These are phyloP conservation scores for Clupea harengus DNA, from an alignment of 2,113 vertebrate species.

Conservation along the genomic window DNA sequence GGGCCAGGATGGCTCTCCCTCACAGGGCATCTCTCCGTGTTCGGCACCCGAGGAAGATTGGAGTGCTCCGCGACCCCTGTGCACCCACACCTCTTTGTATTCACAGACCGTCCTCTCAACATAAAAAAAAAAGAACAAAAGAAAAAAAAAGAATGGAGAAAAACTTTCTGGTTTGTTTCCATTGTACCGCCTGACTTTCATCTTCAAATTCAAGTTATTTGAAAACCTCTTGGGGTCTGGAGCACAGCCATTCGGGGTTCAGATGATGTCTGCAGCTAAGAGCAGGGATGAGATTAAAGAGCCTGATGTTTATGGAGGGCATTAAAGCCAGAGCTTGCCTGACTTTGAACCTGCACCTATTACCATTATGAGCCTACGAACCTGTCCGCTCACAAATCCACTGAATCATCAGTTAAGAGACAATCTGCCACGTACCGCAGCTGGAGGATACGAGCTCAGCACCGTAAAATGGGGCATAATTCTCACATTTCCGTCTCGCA, in stretches of 20 bases:
- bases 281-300: slow-evolving; percentile 63
- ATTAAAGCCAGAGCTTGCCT: slow-evolving; percentile 53
- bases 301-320: slow-evolving; percentile 50
- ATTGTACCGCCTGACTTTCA: slow-evolving; percentile 34
- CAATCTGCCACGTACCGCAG: slow-evolving; percentile 49
- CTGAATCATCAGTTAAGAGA: slow-evolving; percentile 62
- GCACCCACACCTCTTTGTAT: slow-evolving; percentile 28
- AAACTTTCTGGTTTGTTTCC: slow-evolving; percentile 29
- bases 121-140: not conserved
- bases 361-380: slow-evolving; percentile 35
- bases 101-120: slow-evolving; percentile 19
- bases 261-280: slow-evolving; percentile 53
- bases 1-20: not conserved
- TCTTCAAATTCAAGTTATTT: slow-evolving; percentile 36
- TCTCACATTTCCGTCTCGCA: slow-evolving; percentile 22
- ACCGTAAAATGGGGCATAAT: slow-evolving; percentile 40
- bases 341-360: slow-evolving; percentile 52
- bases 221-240: slow-evolving; percentile 44
- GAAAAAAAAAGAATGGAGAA: not conserved
- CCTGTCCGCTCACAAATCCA: slow-evolving; percentile 47
- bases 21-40: not conserved
- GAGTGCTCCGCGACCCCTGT: slow-evolving; percentile 25
- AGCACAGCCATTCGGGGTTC: slow-evolving; percentile 43
- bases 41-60: slow-evolving; percentile 34
- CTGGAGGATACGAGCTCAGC: not conserved